Conservation (phyloP, 1,140 invertebrate species). For the Grapholita molesta region DNA sequence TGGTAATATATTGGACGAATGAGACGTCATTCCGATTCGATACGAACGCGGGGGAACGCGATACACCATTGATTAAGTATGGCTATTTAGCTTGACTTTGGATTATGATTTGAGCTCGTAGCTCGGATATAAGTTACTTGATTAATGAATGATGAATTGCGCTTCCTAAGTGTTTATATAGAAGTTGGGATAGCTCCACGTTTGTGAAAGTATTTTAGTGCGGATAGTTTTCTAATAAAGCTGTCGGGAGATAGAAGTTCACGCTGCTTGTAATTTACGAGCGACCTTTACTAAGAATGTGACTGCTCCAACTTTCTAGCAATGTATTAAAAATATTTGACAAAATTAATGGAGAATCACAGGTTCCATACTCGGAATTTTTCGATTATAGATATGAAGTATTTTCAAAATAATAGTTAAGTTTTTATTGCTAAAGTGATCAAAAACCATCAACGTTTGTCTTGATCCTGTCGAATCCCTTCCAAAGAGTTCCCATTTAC, state of each 20-base stretch:
- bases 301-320: slow-evolving; percentile 6
- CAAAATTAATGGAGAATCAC: neutral
- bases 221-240: slow-evolving; percentile 14
- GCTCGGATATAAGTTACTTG: slow-evolving; percentile 25
- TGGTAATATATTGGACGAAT: slow-evolving; percentile 70
- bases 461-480: too few relatives aligned
- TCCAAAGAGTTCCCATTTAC: too few relatives aligned
- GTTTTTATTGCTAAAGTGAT: neutral
- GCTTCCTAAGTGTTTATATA: neutral
- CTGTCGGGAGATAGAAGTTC: slow-evolving; percentile 1
- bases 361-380: neutral
- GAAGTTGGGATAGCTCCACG: neutral
- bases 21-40: slow-evolving; percentile 74
- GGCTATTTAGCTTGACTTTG: slow-evolving; percentile 59
- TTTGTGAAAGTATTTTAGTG: slow-evolving; percentile 14
- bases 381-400: too few relatives aligned
- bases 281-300: neutral
- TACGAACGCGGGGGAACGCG: slow-evolving; percentile 61
- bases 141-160: slow-evolving; percentile 16
- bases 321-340: neutral
- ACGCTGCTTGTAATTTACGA: neutral
- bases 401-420: neutral
- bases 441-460: too few relatives aligned
- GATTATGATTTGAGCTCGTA: slow-evolving; percentile 49
- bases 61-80: slow-evolving; percentile 68